Evolutionary conservation across 1,140 invertebrate species (phyloP).

Genomic region (Dendrolimus kikuchii): DNA sequence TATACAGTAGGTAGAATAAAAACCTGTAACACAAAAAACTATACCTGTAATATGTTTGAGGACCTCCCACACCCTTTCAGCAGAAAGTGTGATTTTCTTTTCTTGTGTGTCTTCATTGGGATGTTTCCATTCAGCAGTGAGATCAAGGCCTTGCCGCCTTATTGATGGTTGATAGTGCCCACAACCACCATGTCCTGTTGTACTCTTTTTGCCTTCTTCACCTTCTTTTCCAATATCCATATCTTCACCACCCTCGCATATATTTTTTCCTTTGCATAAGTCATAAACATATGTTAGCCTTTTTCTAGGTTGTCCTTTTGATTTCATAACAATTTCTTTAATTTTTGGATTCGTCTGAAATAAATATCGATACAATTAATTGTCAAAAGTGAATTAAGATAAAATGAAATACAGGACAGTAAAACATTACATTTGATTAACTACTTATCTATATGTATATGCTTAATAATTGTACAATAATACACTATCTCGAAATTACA

Average conservation of each 20-base stretch:
- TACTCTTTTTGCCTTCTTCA: constrained; percentile 80
- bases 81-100: constrained; percentile 93
- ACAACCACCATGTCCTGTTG: constrained; percentile 91
- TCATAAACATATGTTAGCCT: constrained; percentile 97
- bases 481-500: no score
- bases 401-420: neutral
- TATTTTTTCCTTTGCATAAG: constrained; percentile 97
- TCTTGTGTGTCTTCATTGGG: constrained; percentile 98
- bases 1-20: neutral
- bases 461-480: no score
- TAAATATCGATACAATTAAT: neutral
- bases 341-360: constrained; percentile 93
- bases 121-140: constrained; percentile 98
- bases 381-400: neutral
- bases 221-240: constrained; percentile 91
- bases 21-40: neutral
- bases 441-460: no score
- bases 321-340: constrained; percentile 97
- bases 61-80: constrained; percentile 97
- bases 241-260: constrained; percentile 99
- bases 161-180: constrained; percentile 97
- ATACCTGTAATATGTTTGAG: constrained; percentile 92
- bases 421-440: no score
- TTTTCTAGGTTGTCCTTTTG: constrained; percentile 97
- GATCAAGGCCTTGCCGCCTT: constrained; percentile 89